Percentiles rank a stretch among this genome's conserved stretches.
phyloP scores from a whole-genome alignment of 2,797 vertebrate genomes.

The Coracias cyanogaster region DNA sequence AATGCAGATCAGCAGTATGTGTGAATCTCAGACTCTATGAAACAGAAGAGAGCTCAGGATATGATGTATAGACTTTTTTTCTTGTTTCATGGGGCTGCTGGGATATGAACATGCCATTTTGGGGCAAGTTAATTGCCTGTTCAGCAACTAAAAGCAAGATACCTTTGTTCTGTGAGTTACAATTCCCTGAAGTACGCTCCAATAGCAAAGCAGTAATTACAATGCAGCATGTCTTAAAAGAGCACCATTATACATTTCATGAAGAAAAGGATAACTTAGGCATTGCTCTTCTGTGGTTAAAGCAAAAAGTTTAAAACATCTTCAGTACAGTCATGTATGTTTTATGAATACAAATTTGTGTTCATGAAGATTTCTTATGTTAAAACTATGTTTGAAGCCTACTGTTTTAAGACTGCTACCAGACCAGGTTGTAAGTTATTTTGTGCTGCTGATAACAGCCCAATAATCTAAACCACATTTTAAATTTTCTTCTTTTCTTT shows the following conservation, averaged over 20 bases:
- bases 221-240: slow-evolving; percentile 63
- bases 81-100: slow-evolving; percentile 26
- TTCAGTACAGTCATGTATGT: not conserved
- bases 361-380: not conserved
- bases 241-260: slow-evolving; percentile 31
- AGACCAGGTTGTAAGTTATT: not conserved
- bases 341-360: slow-evolving; percentile 32
- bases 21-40: not conserved
- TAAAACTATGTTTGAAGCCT: not conserved
- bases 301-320: slow-evolving; percentile 17
- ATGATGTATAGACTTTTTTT: slow-evolving; percentile 12
- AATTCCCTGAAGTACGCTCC: slow-evolving; percentile 60
- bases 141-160: slow-evolving; percentile 61
- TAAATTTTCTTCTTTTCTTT: not conserved
- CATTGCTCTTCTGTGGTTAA: slow-evolving; percentile 18
- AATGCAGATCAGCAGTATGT: not conserved
- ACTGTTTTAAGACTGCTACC: not conserved
- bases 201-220: slow-evolving; percentile 49
- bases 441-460: not conserved
- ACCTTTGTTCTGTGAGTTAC: slow-evolving; percentile 55
- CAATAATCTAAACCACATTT: slow-evolving; percentile 21
- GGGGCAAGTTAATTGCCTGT: slow-evolving; percentile 54
- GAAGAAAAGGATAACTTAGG: slow-evolving; percentile 30
- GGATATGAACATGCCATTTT: slow-evolving; percentile 42
- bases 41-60: not conserved